Conservation (phyloP, 2,113 vertebrate genomes). For the Gulo gulo region DNA sequence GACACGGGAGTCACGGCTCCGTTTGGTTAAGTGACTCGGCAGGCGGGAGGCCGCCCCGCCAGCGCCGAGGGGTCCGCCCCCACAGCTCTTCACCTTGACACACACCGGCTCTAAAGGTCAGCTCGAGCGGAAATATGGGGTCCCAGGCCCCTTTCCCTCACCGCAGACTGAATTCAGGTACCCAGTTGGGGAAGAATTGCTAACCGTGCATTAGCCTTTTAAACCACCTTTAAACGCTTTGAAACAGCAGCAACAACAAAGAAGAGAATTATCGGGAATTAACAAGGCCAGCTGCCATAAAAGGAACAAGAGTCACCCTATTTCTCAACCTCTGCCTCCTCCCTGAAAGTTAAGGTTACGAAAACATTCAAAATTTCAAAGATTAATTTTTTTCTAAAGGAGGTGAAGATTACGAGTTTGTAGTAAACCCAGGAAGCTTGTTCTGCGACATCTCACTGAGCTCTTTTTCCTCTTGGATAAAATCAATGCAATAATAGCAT, state of each 20-base stretch:
- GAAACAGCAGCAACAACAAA: too few relatives aligned
- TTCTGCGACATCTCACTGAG: neutral
- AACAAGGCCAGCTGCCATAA: neutral
- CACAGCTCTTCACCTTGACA: neutral
- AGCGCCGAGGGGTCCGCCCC: neutral
- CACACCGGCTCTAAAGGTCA: neutral
- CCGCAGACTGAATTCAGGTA: neutral
- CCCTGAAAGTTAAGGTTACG: neutral
- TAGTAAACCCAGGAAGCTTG: neutral
- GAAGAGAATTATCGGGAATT: neutral
- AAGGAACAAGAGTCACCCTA: neutral
- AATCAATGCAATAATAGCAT: neutral
- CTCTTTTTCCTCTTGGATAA: neutral
- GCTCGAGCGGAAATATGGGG: neutral
- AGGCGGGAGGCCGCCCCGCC: fast-evolving
- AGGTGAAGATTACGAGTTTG: neutral
- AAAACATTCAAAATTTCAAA: too few relatives aligned
- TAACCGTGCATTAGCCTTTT: neutral
- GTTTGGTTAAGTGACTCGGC: neutral
- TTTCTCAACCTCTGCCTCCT: neutral
- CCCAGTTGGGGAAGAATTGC: neutral
- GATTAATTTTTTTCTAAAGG: too few relatives aligned
- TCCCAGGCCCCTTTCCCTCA: neutral
- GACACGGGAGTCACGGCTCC: neutral
- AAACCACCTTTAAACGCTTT: neutral